These are phyloP conservation scores for Polydrusus cervinus DNA, from an alignment of 2,888 invertebrate genomes.

Conservation along the genomic window DNA sequence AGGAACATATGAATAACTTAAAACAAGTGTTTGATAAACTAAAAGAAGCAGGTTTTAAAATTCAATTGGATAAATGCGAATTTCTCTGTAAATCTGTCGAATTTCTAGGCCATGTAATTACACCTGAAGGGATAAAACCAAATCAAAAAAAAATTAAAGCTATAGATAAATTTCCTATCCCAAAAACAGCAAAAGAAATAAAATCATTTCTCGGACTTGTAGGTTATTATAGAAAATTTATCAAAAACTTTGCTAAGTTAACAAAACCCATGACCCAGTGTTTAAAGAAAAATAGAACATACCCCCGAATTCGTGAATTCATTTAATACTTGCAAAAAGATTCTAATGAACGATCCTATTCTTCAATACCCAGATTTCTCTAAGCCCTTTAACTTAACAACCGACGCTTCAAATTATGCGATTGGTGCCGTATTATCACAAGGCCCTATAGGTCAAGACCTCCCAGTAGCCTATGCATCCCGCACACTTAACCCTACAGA, in stretches of 20 bases:
- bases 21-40: slow-evolving; percentile 43
- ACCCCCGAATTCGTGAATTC: slow-evolving; percentile 39
- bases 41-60: slow-evolving; percentile 43
- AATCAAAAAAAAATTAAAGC: slow-evolving; percentile 51
- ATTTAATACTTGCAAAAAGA: slow-evolving; percentile 50
- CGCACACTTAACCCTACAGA: slow-evolving; percentile 44
- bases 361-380: slow-evolving; percentile 55
- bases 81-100: slow-evolving; percentile 42
- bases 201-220: slow-evolving; percentile 48
- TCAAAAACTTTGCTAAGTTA: slow-evolving; percentile 39
- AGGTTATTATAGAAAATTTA: slow-evolving; percentile 45
- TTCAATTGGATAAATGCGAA: slow-evolving; percentile 56
- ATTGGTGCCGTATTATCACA: slow-evolving; percentile 43
- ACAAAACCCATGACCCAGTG: slow-evolving; percentile 42
- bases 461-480: slow-evolving; percentile 44
- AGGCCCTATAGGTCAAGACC: slow-evolving; percentile 46
- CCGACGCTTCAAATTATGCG: slow-evolving; percentile 52
- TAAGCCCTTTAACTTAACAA: slow-evolving; percentile 56
- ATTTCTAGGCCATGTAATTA: slow-evolving; percentile 56
- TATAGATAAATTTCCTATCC: slow-evolving; percentile 44
- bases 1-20: slow-evolving; percentile 42
- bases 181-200: slow-evolving; percentile 41
- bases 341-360: slow-evolving; percentile 48
- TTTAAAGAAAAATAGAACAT: slow-evolving; percentile 48
- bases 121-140: slow-evolving; percentile 55